These are phyloP conservation scores for Lipophrys pholis DNA, from an alignment of 2,113 vertebrate species.

Conservation along the genomic window DNA sequence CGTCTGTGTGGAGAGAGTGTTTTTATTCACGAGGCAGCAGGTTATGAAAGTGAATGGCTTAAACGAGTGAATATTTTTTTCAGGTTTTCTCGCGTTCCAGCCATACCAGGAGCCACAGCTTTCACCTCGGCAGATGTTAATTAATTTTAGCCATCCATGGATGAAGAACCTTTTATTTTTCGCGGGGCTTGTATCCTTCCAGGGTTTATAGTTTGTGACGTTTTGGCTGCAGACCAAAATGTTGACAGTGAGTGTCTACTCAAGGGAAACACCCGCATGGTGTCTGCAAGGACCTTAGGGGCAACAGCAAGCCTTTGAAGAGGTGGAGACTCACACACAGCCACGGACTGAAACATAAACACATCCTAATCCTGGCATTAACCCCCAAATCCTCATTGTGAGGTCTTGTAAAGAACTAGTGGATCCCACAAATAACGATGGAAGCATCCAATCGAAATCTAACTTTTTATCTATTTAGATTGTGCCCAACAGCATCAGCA, in stretches of 20 bases:
- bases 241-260: conserved; percentile 61
- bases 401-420: conserved; percentile 1
- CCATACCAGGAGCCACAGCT: conserved; percentile 36
- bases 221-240: conserved; percentile 57
- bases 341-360: conserved; percentile 40
- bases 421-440: conserved; percentile 25
- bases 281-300: conserved; percentile 54
- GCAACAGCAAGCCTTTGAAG: conserved; percentile 60
- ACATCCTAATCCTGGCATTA: conserved; percentile 31
- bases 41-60: conserved; percentile 50
- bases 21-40: conserved; percentile 38
- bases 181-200: conserved; percentile 8
- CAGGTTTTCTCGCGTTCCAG: conserved; percentile 29
- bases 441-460: not conserved
- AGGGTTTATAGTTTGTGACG: conserved; percentile 42
- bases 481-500: too few relatives aligned
- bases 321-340: conserved; percentile 57
- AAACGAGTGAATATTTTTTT: conserved; percentile 20
- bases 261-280: conserved; percentile 67
- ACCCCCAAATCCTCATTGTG: conserved; percentile 5
- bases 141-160: conserved; percentile 12
- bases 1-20: conserved; percentile 30
- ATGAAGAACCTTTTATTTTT: conserved; percentile 21
- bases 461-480: too few relatives aligned
- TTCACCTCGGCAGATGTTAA: conserved; percentile 43